A percentile compares a stretch with the other conserved stretches of the same genome.
Conservation (phyloP, 2,797 vertebrate genomes). For the Dendrocincla tyrannina region DNA sequence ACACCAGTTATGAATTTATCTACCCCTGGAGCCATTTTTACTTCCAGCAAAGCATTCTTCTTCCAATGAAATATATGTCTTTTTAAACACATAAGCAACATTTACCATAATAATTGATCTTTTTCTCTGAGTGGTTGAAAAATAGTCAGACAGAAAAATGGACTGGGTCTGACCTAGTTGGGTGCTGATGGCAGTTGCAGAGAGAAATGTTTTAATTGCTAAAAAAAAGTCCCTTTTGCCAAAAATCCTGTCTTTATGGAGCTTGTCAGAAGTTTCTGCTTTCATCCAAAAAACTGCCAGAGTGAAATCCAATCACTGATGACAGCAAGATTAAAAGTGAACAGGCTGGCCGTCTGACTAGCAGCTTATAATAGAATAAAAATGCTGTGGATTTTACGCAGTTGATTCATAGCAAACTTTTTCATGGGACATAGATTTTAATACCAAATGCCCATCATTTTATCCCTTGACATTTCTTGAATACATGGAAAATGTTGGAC, state of each 20-base stretch:
- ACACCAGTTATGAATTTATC: background rate
- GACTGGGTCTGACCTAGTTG: slow-evolving; percentile 39
- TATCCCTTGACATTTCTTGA: background rate
- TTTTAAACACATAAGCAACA: background rate
- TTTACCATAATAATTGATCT: slow-evolving; percentile 17
- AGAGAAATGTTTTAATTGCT: slow-evolving; percentile 72
- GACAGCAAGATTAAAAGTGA: slow-evolving; percentile 64
- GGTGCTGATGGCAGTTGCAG: slow-evolving; percentile 56
- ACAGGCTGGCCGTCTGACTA: slow-evolving; percentile 31
- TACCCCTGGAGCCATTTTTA: background rate
- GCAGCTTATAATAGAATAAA: slow-evolving; percentile 32
- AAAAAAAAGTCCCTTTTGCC: slow-evolving; percentile 54
- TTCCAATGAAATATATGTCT: background rate
- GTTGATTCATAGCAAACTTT: background rate
- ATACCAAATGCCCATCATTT: background rate
- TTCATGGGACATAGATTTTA: background rate
- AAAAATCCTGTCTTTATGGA: slow-evolving; percentile 64
- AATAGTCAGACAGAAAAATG: slow-evolving; percentile 54
- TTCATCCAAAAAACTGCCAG: slow-evolving; percentile 72
- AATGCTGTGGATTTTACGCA: slow-evolving; percentile 9
- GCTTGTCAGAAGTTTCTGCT: slow-evolving; percentile 62
- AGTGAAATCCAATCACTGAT: slow-evolving; percentile 62
- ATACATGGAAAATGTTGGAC: background rate
- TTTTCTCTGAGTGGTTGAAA: slow-evolving; percentile 11
- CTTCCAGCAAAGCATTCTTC: background rate